Base-by-base conservation (phyloP, 2,888 invertebrate species). In the Willowsia nigromaculata region DNA sequence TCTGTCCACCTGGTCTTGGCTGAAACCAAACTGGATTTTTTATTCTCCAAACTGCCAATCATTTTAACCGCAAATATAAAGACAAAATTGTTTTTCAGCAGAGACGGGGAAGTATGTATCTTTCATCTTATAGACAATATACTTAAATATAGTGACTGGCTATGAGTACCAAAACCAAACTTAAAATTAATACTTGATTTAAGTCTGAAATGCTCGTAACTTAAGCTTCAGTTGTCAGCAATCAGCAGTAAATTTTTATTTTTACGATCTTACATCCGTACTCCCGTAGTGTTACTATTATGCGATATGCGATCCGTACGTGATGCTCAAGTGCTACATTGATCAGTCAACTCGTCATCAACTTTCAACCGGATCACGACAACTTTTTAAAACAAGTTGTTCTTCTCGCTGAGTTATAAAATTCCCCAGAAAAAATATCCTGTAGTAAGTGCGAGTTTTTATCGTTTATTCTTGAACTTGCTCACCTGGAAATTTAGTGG, bases 221-320 rank as follows among this genome's bases (percentile, higher is more conserved):
- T 40, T 40, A 40, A 40, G 40, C 62, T 65, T 30, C 65, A 6
- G n/a, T 6, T 9, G 1, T 33, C n/a, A 40, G 40, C 40, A 47
- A 50, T 76, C 50, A 30, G 76, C 50, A 47, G 33, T 76, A 76
- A 76, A 76, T 76, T 50, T n/a, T 37, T 76, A 50, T 50, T 76
- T 76, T 76, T 76, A 76, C 50, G 50, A 76, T 76, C 30, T 50
- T 25, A 50, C 76, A 50, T 76, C 50, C n/a, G 76, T 13, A 43
- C 9, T 43, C 43, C 5, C 37, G 53, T 65, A 65, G 6, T 33
- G 33, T 33, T n/a, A 33, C 65, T 65, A 33, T 27, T 65, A 9
- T 22, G 22, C 56, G 9, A 0, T n/a, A 7, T 22, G 18, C 15
- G 18, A 53, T 53, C 7, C 3, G 25, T 56, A n/a, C n/a, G 6